These are phyloP conservation scores for Sorex fumeus DNA, from an alignment of 2,113 vertebrate genomes.

Conservation along the genomic window DNA sequence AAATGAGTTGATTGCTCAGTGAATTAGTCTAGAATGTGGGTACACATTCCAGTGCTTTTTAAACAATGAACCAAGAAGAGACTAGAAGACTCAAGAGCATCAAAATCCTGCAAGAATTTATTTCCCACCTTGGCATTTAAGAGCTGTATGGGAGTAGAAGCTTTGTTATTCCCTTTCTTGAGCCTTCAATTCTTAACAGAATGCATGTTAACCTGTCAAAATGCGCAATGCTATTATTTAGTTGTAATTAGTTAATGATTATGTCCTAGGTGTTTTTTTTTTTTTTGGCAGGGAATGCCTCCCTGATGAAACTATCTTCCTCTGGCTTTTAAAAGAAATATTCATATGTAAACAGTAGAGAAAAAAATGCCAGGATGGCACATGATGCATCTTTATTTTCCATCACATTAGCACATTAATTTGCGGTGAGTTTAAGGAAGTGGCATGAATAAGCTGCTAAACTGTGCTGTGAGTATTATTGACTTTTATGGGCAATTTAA, in stretches of 20 bases:
- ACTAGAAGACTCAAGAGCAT: not conserved
- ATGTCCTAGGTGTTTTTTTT: not conserved
- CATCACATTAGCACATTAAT: conserved; percentile 41
- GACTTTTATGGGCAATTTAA: conserved; percentile 73
- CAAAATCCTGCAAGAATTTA: not conserved
- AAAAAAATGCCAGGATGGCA: not conserved
- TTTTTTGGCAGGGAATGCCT: conserved; percentile 56
- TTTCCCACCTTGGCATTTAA: not conserved
- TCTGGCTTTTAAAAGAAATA: conserved; percentile 49
- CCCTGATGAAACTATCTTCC: conserved; percentile 43
- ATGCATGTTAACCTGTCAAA: not conserved
- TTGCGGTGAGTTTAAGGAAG: conserved; percentile 44
- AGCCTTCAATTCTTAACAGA: conserved; percentile 58
- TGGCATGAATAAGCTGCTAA: conserved; percentile 36
- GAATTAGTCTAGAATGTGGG: conserved; percentile 31
- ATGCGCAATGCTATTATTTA: conserved; percentile 67
- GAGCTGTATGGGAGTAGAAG: not conserved
- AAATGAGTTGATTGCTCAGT: conserved; percentile 18
- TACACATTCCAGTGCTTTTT: not conserved
- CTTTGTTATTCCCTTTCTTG: conserved; percentile 48
- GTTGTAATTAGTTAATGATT: conserved; percentile 56
- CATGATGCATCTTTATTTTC: conserved; percentile 35
- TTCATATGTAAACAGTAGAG: not conserved
- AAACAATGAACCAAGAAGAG: not conserved
- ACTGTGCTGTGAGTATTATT: conserved; percentile 44